Percentiles rank a stretch among this genome's conserved stretches.
phyloP scores from a whole-genome alignment of 2,797 vertebrate genomes.

The Salarias fasciatus region DNA sequence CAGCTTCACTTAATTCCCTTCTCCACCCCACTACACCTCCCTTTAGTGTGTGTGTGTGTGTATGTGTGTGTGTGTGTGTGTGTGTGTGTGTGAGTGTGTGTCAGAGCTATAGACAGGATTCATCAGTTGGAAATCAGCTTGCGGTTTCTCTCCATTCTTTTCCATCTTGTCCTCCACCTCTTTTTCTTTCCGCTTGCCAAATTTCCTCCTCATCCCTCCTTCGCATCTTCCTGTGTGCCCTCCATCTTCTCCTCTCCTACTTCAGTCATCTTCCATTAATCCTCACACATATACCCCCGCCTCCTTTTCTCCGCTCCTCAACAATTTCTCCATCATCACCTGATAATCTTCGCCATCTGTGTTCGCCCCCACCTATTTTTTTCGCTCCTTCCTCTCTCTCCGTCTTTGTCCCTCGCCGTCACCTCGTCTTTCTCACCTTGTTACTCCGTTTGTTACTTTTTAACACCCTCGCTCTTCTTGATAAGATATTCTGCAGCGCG shows the following conservation, averaged over 20 bases:
- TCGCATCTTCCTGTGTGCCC: not conserved
- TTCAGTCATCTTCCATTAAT: constrained; percentile 39
- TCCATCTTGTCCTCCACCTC: constrained; percentile 31
- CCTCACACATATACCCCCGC: constrained; percentile 23
- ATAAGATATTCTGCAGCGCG: constrained; percentile 10
- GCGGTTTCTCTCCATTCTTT: constrained; percentile 14
- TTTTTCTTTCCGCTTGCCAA: constrained; percentile 28
- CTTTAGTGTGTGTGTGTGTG: constrained; percentile 7
- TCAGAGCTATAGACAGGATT: constrained; percentile 43
- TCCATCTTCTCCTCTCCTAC: not conserved
- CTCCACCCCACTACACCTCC: not conserved
- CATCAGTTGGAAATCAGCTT: constrained; percentile 60
- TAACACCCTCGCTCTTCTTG: not conserved
- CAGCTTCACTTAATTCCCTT: constrained; percentile 64
- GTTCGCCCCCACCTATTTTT: not conserved
- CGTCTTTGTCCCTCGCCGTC: not conserved
- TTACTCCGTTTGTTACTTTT: too few relatives aligned
- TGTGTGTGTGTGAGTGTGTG: constrained; percentile 38
- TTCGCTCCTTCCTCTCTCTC: constrained; percentile 2
- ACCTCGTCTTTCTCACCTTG: not conserved
- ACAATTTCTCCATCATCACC: constrained; percentile 20
- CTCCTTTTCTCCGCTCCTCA: constrained; percentile 7
- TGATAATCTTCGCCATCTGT: constrained; percentile 24
- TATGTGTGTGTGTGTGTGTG: constrained; percentile 19
- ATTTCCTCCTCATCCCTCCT: constrained; percentile 6